phyloP scores from a whole-genome alignment of 2,888 invertebrate species.

The Lasioglossum vierecki region DNA sequence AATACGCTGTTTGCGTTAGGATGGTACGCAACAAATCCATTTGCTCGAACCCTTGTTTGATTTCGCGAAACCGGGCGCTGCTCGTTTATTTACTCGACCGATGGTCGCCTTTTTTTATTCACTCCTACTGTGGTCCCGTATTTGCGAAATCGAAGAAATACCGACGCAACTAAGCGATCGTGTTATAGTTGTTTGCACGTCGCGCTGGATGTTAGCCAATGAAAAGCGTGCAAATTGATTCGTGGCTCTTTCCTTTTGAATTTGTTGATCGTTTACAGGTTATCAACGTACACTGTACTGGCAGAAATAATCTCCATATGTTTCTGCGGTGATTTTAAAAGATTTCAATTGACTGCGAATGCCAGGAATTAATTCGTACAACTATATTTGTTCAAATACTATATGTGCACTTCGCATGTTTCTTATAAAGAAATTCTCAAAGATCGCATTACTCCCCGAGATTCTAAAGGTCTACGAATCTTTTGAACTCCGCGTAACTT shows the following conservation, averaged over 20 bases:
- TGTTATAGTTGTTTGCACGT: neutral
- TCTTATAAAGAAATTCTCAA: neutral
- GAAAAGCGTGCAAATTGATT: neutral
- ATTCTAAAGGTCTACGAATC: neutral
- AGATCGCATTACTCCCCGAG: neutral
- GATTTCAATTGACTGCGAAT: neutral
- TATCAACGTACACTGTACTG: neutral
- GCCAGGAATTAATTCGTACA: neutral
- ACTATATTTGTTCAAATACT: neutral
- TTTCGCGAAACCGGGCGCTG: neutral
- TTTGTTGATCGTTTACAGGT: neutral
- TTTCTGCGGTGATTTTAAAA: too few relatives aligned
- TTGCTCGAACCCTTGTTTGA: neutral
- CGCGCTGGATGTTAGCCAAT: neutral
- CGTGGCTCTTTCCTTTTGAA: neutral
- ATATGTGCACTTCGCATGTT: too few relatives aligned
- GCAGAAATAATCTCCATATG: neutral
- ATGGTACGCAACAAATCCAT: conserved; percentile 2
- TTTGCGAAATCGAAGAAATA: neutral
- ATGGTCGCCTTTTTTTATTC: neutral
- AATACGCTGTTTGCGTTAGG: neutral
- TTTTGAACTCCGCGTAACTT: neutral
- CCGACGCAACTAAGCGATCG: neutral
- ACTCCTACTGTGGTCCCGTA: neutral
- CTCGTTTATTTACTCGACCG: neutral